A percentile compares a stretch with the other conserved stretches of the same genome.
Conservation (phyloP, 2,797 vertebrate genomes). For the Cuniculus paca region DNA sequence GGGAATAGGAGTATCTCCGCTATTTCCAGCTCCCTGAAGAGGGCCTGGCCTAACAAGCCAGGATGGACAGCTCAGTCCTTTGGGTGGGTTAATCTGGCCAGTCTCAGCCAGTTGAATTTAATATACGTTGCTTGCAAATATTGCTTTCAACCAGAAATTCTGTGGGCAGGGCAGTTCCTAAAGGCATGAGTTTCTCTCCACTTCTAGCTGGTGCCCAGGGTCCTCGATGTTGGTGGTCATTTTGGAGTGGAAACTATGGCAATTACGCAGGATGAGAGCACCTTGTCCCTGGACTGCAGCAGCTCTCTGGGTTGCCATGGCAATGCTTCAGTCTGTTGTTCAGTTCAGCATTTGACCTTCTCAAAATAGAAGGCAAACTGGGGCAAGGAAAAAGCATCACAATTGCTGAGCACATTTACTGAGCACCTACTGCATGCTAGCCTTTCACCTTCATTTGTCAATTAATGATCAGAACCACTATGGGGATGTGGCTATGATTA, state of each 20-base stretch:
- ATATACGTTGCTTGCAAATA: background rate
- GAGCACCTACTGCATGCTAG: background rate
- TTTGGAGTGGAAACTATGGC: constrained; percentile 27
- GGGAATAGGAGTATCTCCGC: background rate
- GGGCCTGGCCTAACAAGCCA: background rate
- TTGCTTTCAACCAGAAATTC: background rate
- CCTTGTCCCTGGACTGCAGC: background rate
- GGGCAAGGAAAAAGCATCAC: background rate
- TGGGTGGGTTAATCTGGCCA: background rate
- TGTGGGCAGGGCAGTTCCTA: background rate
- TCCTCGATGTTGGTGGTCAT: background rate
- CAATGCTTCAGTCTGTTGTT: background rate
- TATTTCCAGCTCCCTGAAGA: background rate
- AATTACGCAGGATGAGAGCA: background rate
- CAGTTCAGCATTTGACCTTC: constrained; percentile 40
- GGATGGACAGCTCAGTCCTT: background rate
- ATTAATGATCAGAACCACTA: background rate
- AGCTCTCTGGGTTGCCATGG: constrained; percentile 54
- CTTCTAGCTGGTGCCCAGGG: background rate
- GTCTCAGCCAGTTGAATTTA: constrained; percentile 9
- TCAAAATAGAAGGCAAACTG: constrained; percentile 36
- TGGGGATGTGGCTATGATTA: background rate
- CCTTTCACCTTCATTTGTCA: background rate
- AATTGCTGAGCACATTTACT: background rate
- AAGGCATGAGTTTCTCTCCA: background rate